A percentile compares a stretch with the other conserved stretches of the same genome.
phyloP scores from a whole-genome alignment of 1,140 invertebrate species.

The Hyles vespertilio region DNA sequence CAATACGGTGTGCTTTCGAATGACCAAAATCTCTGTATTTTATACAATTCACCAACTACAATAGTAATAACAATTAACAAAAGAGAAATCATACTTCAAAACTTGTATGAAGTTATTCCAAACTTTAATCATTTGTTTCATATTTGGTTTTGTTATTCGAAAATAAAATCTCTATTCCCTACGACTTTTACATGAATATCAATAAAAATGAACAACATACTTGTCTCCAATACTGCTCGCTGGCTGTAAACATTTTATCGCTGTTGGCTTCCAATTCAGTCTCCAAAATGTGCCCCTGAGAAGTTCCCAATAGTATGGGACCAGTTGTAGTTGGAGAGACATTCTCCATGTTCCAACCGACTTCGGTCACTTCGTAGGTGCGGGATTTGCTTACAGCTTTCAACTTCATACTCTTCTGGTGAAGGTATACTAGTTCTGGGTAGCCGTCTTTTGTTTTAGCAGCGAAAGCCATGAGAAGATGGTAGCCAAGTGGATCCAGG shows the following conservation, averaged over 20 bases:
- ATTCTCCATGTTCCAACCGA: slow-evolving; percentile 92
- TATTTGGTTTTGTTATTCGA: not conserved
- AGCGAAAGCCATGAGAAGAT: slow-evolving; percentile 86
- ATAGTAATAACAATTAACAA: too few species aligned
- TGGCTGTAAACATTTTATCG: slow-evolving; percentile 87
- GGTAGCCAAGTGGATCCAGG: slow-evolving; percentile 90
- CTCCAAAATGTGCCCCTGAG: slow-evolving; percentile 94
- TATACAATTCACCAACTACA: too few species aligned
- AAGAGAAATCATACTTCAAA: too few species aligned
- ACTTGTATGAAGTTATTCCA: too few species aligned
- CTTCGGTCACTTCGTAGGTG: slow-evolving; percentile 91
- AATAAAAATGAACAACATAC: slow-evolving; percentile 67
- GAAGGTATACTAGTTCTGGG: slow-evolving; percentile 89
- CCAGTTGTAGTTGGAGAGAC: slow-evolving; percentile 83
- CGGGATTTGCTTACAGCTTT: slow-evolving; percentile 79
- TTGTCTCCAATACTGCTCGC: slow-evolving; percentile 92
- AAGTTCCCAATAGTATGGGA: slow-evolving; percentile 92
- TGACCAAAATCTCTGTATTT: too few species aligned
- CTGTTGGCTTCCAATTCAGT: slow-evolving; percentile 88
- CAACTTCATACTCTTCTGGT: slow-evolving; percentile 72
- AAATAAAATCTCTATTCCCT: not conserved
- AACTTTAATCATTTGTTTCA: too few species aligned
- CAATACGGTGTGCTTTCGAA: too few species aligned
- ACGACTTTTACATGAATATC: too few species aligned
- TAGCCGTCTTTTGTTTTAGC: slow-evolving; percentile 78